These are phyloP conservation scores for Lycocorax pyrrhopterus DNA, from an alignment of 2,113 vertebrate species.

Conservation along the genomic window DNA sequence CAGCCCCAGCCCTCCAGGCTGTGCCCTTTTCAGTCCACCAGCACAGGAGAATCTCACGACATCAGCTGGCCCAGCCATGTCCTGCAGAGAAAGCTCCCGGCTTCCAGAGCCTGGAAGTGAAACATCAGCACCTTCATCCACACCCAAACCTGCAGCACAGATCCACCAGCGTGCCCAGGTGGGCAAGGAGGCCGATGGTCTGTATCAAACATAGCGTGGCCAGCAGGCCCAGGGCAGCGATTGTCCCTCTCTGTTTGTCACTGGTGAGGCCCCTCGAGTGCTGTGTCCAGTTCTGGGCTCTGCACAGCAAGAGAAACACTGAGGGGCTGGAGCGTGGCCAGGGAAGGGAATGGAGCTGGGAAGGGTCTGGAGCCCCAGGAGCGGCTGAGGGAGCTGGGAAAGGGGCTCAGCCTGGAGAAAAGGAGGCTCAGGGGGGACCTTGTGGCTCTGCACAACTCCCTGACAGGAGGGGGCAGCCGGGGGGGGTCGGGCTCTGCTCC, in stretches of 20 bases:
- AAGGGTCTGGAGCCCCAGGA: background rate
- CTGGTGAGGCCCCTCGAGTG: background rate
- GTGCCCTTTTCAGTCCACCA: background rate
- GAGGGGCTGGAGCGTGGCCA: background rate
- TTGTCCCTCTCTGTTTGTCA: background rate
- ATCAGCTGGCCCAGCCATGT: background rate
- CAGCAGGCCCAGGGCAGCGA: background rate
- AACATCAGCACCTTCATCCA: background rate
- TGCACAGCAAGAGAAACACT: rapidly evolving
- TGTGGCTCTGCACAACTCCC: background rate
- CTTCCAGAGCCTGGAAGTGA: background rate
- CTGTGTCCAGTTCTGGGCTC: background rate
- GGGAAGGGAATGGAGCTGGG: rapidly evolving
- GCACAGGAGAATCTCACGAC: background rate
- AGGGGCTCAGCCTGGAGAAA: background rate
- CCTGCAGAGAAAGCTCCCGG: background rate
- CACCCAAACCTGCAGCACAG: background rate
- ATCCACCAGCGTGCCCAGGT: background rate
- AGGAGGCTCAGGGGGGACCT: background rate
- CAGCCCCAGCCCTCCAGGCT: background rate
- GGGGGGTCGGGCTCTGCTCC: background rate
- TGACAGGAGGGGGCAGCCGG: background rate
- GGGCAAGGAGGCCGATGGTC: background rate
- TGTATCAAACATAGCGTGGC: background rate
- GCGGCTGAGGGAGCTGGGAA: background rate